Conservation (phyloP, 2,113 vertebrate genomes). For the Mystacornis crossleyi region DNA sequence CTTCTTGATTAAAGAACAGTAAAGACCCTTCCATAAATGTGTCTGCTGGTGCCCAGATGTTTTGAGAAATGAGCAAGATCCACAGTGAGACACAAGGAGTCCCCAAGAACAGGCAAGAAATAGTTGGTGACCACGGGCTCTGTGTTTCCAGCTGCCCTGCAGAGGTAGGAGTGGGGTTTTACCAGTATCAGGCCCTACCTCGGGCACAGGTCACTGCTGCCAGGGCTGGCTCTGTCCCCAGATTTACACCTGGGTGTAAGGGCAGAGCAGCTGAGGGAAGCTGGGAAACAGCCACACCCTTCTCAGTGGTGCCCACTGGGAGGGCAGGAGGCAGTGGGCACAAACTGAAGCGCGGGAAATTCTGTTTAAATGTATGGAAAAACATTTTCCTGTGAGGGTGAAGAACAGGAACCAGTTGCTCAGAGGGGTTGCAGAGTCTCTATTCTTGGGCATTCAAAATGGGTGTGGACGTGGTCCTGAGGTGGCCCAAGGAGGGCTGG, state of each 20-base stretch:
- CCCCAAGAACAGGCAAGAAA: neutral
- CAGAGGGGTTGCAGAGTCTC: neutral
- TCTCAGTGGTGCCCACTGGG: neutral
- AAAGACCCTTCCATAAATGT: neutral
- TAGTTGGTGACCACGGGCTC: neutral
- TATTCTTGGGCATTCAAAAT: neutral
- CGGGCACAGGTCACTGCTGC: neutral
- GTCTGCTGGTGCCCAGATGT: neutral
- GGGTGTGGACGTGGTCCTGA: rapidly evolving
- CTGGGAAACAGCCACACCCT: neutral
- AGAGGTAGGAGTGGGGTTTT: neutral
- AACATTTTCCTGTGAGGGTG: neutral
- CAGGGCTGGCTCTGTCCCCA: neutral
- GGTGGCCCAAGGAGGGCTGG: neutral
- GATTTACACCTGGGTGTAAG: neutral
- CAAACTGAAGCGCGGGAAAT: neutral
- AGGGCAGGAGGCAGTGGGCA: neutral
- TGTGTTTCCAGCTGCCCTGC: neutral
- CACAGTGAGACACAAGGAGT: neutral
- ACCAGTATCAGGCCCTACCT: neutral
- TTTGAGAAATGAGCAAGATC: rapidly evolving
- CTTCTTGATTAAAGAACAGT: neutral
- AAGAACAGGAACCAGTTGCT: neutral
- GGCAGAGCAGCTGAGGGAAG: neutral
- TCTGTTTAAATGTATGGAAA: neutral